Evolutionary conservation across 92 coral and sea anemone genomes (phyloP).

Genomic region (Galaxea fascicularis): DNA sequence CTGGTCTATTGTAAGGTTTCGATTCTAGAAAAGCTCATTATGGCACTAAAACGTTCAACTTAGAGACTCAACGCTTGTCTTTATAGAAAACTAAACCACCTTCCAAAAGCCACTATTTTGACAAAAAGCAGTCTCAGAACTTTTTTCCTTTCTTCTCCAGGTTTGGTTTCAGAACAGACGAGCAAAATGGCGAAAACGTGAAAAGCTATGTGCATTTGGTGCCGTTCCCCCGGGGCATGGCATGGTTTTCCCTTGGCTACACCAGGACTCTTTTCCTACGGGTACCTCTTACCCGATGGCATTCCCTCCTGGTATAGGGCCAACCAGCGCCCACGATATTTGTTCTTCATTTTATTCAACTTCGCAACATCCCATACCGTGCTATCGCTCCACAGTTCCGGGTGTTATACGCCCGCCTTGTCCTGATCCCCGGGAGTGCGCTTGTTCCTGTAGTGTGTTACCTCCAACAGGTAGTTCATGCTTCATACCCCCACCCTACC

Average conservation of each 20-base stretch:
- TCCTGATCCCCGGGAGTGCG: slow-evolving; percentile 66
- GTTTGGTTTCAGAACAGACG: slow-evolving; percentile 99
- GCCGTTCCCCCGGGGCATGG: slow-evolving; percentile 73
- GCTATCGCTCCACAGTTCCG: slow-evolving; percentile 53
- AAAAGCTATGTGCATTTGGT: slow-evolving; percentile 97
- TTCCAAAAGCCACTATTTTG: too few species aligned
- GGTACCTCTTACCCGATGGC: slow-evolving; percentile 55
- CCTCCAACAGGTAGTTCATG: slow-evolving; percentile 63
- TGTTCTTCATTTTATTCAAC: slow-evolving; percentile 28
- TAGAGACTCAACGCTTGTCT: background rate
- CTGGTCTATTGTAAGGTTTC: too few species aligned
- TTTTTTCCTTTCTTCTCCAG: slow-evolving; percentile 56
- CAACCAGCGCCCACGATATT: slow-evolving; percentile 35
- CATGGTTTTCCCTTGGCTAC: slow-evolving; percentile 42
- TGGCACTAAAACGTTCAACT: too few species aligned
- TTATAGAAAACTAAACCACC: too few species aligned
- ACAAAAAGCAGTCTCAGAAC: background rate
- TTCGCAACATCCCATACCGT: slow-evolving; percentile 46
- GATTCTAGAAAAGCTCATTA: too few species aligned
- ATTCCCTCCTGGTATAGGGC: slow-evolving; percentile 37
- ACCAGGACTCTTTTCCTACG: slow-evolving; percentile 48
- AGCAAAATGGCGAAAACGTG: slow-evolving; percentile 99
- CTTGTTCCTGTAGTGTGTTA: slow-evolving; percentile 52
- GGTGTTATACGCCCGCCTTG: slow-evolving; percentile 52
- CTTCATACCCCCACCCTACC: slow-evolving; percentile 58